A percentile compares a stretch with the other conserved stretches of the same genome.
Evolutionary conservation across 1,140 invertebrate species (phyloP).

Genomic region (Drosophila paulistorum): DNA sequence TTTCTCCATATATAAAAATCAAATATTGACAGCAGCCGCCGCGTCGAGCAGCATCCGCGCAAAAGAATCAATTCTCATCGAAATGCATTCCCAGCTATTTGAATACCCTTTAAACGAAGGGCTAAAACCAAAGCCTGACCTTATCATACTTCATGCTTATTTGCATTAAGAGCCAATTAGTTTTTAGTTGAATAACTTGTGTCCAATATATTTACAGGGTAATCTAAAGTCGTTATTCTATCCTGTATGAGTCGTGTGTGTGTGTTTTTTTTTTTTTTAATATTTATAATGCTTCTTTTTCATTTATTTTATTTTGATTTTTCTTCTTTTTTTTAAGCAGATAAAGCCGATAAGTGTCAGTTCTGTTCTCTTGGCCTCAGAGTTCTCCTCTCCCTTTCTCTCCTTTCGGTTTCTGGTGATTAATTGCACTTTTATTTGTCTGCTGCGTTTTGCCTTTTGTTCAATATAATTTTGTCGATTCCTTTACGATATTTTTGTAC

Average conservation of each 20-base stretch:
- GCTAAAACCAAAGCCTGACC: background rate
- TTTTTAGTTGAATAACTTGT: too few relatives aligned
- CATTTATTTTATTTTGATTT: slow-evolving; percentile 60
- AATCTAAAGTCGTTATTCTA: background rate
- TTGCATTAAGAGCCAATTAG: too few relatives aligned
- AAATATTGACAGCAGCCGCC: slow-evolving; percentile 69
- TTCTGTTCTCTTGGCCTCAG: slow-evolving; percentile 18
- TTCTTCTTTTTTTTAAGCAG: slow-evolving; percentile 53
- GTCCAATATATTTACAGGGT: background rate
- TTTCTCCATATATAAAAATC: slow-evolving; percentile 70
- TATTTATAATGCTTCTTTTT: slow-evolving; percentile 63
- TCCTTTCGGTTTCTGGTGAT: slow-evolving; percentile 63
- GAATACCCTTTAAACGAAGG: background rate
- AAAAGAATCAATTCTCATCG: slow-evolving; percentile 47
- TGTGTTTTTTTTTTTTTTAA: slow-evolving; percentile 37
- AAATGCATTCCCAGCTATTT: background rate
- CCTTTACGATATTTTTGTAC: slow-evolving; percentile 38
- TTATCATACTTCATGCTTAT: background rate
- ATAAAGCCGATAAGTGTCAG: slow-evolving; percentile 77
- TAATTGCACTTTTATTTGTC: slow-evolving; percentile 79
- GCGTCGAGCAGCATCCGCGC: slow-evolving; percentile 35
- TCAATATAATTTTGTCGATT: slow-evolving; percentile 46
- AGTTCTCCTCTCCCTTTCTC: background rate
- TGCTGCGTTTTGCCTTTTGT: slow-evolving; percentile 54
- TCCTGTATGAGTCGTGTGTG: background rate